Conservation (phyloP, 2,797 vertebrate genomes). For the Chaetophractus vellerosus region DNA sequence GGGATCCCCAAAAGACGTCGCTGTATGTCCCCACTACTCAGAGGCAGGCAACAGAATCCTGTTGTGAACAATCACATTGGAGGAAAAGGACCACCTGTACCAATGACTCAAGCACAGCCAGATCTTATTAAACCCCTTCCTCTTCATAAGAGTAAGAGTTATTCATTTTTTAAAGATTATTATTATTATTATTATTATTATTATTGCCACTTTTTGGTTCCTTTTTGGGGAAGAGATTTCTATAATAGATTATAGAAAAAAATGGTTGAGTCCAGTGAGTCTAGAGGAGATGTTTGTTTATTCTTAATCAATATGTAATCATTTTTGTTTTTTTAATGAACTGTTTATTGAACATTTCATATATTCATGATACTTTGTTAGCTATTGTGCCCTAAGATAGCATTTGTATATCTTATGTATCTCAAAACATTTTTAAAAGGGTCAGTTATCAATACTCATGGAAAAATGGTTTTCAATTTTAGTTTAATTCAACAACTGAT, state of each 20-base stretch:
- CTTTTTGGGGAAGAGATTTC: slow-evolving; percentile 55
- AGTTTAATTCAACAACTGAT: slow-evolving; percentile 38
- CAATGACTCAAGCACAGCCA: slow-evolving; percentile 88
- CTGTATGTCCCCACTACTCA: slow-evolving; percentile 96
- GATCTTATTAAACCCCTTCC: slow-evolving; percentile 88
- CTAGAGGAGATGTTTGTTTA: background rate
- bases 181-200: too few species aligned
- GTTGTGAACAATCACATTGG: slow-evolving; percentile 91
- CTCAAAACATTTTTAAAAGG: slow-evolving; percentile 63
- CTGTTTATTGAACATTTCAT: slow-evolving; percentile 6
- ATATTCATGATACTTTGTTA: slow-evolving; percentile 38
- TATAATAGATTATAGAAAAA: background rate
- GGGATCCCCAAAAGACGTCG: slow-evolving; percentile 95
- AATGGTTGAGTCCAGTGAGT: background rate
- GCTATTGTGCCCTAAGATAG: slow-evolving; percentile 13
- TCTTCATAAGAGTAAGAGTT: slow-evolving; percentile 89
- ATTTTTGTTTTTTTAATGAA: slow-evolving; percentile 52
- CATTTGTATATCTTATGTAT: slow-evolving; percentile 47
- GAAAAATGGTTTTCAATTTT: slow-evolving; percentile 44
- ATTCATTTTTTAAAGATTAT: background rate
- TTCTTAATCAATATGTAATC: slow-evolving; percentile 48
- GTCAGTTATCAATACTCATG: background rate
- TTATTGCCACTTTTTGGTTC: slow-evolving; percentile 65
- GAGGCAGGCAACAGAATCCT: slow-evolving; percentile 93
- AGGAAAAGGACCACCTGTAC: slow-evolving; percentile 89